Evolutionary conservation across 1,140 invertebrate genomes (phyloP), one percentile per base, ranked within the genome.

Genomic region (Ditylenchus dipsaci): DNA sequence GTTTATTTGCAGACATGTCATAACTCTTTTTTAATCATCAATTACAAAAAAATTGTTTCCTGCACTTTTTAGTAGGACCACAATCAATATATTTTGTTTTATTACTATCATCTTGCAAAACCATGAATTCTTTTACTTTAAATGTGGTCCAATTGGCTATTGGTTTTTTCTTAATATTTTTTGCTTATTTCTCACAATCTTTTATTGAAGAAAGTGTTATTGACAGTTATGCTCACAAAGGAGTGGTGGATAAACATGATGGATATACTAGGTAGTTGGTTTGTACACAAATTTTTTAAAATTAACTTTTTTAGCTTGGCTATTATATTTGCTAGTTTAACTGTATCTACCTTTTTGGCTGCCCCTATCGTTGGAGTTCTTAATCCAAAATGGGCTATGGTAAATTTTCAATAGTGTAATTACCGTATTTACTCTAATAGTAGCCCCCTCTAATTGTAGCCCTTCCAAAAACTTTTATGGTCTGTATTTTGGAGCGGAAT

Each of bases 151-250:
- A 73, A 74, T 26, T 73, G 9, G 69, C 66, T 9, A 42, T 73
- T 17, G 71, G 66, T 17, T 73, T 74, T 49, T 57, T 73, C n/a
- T 64, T 73, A 9, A 47, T 73, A 11, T 74, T 73, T 29, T 58
- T 60, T 1, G 65, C 65, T 29, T 74, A 74, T 49, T 69, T 69
- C 33, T 38, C 65, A n/a, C 63, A 68, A 43, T 42, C 63, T 26
- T 73, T 71, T 19, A 74, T 73, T 47, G 72, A 73, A 49, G 63
- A 73, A 42, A 69, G 65, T 5, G 63, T 73, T n/a, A 61, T 73
- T 19, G 49, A 75, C 17, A 17, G 17, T 17, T 38, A 38, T 29
- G 15, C 65, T 27, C 33, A 70, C 27, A n/a, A 65, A 49, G 58
- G 38, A n/a, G 19, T 33, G 15, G 60, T 73, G 15, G 49, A 58